phyloP scores from a whole-genome alignment of 2,113 vertebrate genomes.

The Hypocryptadius cinnamomeus region DNA sequence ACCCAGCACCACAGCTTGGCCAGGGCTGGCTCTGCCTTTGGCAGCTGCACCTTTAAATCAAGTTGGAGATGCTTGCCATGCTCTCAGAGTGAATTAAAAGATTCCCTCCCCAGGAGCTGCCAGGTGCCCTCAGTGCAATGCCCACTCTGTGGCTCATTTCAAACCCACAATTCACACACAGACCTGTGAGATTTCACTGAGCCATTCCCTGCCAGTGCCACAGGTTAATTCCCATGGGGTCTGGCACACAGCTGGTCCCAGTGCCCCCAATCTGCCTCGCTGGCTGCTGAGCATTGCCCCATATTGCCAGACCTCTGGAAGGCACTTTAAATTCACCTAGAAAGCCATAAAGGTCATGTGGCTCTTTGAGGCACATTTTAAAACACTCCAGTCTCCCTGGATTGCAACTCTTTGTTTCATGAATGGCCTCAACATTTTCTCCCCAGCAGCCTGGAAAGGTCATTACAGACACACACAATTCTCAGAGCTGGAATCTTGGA shows the following conservation, averaged over 20 bases:
- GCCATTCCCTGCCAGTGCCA: not conserved
- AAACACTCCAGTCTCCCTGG: constrained; percentile 44
- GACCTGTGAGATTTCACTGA: not conserved
- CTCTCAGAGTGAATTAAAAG: not conserved
- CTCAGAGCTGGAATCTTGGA: not conserved
- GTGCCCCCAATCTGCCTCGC: not conserved
- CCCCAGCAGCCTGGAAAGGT: constrained; percentile 55
- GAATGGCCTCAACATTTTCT: constrained; percentile 28
- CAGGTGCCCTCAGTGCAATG: not conserved
- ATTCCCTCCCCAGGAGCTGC: not conserved
- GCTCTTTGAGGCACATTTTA: constrained; percentile 46
- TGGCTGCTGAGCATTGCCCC: not conserved
- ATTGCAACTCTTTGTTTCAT: constrained; percentile 45
- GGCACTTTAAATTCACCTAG: constrained; percentile 42
- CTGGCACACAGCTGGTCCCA: not conserved
- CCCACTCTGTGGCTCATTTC: not conserved
- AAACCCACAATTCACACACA: accelerated
- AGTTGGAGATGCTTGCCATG: not conserved
- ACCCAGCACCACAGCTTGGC: not conserved
- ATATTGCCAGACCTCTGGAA: constrained; percentile 15
- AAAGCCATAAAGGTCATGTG: constrained; percentile 63
- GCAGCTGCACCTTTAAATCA: not conserved
- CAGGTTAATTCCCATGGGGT: not conserved
- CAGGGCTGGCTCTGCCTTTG: not conserved
- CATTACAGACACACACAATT: constrained; percentile 15